Base-by-base conservation (phyloP, 2,888 invertebrate genomes). In the Euplagia quadripunctaria region DNA sequence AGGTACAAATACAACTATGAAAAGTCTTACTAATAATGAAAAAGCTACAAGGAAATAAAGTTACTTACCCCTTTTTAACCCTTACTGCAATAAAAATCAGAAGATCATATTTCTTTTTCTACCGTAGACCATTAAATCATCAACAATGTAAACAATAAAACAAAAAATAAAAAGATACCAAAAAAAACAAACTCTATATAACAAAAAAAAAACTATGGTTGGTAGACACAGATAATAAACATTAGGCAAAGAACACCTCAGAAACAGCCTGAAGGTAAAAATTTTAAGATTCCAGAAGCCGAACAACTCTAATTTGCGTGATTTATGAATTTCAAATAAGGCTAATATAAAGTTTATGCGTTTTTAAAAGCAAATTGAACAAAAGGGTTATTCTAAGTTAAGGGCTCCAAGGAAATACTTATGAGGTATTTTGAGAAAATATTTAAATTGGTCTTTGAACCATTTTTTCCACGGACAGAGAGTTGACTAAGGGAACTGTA, bases 291-390 rank as follows among this genome's bases (percentile, higher is more conserved):
- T 85, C 84, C 89, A 89, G 88, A 84, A 89, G 89, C 87, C 80
- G 72, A 81, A 85, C 80, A 79, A 83, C 84, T 77, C 80, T 84
- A 83, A 87, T 89, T 89, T 86, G 78, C 79, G 87, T 88, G 88
- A 89, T 89, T 89, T 89, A 90, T 88, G 86, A 88, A 88, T 86
- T 85, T 83, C 83, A 88, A 88, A 88, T 89, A 82, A 85, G 86
- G 82, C 79, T 79, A 74, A 81, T 80, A 78, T 70, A 73, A 75
- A 80, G 81, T 86, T 85, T 84, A 83, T 82, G 79, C 79, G 78
- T 81, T 81, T 80, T 77, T 72, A 78, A 82, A 73, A 73, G 75
- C 78, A 82, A 81, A 75, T 80, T 74, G 79, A 79, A 75, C 70
- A 70, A 78, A 83, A 80, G 81, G 82, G 83, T 84, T 82, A 74